Evolutionary conservation across 2,113 vertebrate genomes (phyloP).

Genomic region (Cygnus atratus): DNA sequence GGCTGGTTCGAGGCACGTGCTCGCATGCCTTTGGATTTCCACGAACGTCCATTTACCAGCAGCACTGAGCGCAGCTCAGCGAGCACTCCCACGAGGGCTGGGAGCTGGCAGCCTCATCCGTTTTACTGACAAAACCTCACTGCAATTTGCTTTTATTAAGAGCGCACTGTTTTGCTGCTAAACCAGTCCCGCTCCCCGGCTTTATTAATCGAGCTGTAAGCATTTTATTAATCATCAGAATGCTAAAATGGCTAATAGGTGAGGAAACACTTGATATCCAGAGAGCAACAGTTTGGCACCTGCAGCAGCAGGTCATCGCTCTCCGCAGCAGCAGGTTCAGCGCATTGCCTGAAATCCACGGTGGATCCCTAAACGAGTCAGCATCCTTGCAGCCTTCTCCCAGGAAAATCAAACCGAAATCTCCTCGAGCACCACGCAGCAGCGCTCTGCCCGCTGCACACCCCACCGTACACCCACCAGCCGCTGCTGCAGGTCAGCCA

Average conservation of each 20-base stretch:
- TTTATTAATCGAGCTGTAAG: not conserved
- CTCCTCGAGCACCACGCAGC: not conserved
- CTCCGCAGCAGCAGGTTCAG: accelerated
- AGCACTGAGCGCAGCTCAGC: not conserved
- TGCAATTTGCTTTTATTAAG: not conserved
- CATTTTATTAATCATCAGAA: not conserved
- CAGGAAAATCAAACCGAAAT: not conserved
- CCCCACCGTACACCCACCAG: not conserved
- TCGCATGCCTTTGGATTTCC: not conserved
- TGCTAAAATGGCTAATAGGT: not conserved
- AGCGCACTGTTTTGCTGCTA: not conserved
- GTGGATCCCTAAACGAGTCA: not conserved
- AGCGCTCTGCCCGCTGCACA: not conserved
- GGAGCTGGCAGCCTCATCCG: not conserved
- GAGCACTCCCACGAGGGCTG: accelerated
- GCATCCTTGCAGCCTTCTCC: not conserved
- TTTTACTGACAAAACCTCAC: not conserved
- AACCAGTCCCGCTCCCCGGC: not conserved
- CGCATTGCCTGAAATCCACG: not conserved
- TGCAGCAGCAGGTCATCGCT: not conserved
- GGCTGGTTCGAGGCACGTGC: not conserved
- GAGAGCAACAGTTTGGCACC: not conserved
- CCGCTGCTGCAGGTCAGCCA: not conserved
- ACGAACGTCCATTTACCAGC: not conserved
- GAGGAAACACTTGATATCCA: not conserved